Conservation (phyloP, 2,888 invertebrate species). For the Sussaba pulchella region DNA sequence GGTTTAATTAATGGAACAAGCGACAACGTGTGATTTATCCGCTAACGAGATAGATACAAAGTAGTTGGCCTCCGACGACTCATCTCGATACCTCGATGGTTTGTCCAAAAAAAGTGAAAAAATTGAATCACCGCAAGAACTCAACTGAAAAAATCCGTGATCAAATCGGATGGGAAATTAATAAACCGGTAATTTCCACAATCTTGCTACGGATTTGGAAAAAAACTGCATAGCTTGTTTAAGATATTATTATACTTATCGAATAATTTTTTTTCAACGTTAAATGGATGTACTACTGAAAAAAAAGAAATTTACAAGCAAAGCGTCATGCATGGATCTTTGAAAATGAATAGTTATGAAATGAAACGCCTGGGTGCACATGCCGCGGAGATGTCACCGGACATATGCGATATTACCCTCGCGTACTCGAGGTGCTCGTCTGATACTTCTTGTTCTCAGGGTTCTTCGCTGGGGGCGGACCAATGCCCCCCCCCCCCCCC, state of each 20-base stretch:
- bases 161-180: too few relatives aligned
- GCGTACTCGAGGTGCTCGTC: slow-evolving; percentile 36
- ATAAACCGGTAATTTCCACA: too few relatives aligned
- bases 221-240: too few relatives aligned
- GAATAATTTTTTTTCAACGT: too few relatives aligned
- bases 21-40: too few relatives aligned
- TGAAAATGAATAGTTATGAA: slow-evolving; percentile 14
- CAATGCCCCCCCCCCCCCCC: too few relatives aligned
- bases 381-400: slow-evolving; percentile 78
- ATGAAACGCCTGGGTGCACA: slow-evolving; percentile 75
- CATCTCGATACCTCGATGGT: not conserved
- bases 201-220: too few relatives aligned
- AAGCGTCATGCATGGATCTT: too few relatives aligned
- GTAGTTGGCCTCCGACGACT: not conserved
- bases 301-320: not conserved
- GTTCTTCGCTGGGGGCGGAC: slow-evolving; percentile 39
- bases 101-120: not conserved
- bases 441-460: slow-evolving; percentile 77
- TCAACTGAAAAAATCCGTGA: too few relatives aligned
- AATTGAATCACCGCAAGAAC: not conserved
- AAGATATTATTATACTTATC: too few relatives aligned
- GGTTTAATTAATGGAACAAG: slow-evolving; percentile 29
- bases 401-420: slow-evolving; percentile 81
- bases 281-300: too few relatives aligned
- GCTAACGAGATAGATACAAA: not conserved